Evolutionary conservation across 2,797 vertebrate genomes (phyloP).

Genomic region (Eulemur rubriventer): DNA sequence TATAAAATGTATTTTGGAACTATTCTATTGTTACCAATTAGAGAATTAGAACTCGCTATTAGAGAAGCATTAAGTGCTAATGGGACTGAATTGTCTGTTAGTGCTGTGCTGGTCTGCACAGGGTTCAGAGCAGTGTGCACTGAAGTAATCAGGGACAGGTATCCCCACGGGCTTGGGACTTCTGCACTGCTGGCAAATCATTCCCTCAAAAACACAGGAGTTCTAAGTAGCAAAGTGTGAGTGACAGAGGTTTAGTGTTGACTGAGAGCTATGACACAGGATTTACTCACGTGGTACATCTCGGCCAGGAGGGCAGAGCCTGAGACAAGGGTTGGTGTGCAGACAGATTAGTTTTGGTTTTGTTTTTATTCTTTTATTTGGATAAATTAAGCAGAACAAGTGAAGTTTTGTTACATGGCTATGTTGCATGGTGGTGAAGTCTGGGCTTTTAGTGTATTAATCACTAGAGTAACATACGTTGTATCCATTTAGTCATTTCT

Average conservation of each 20-base stretch:
- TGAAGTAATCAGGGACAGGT: background rate
- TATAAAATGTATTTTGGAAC: background rate
- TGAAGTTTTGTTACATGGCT: background rate
- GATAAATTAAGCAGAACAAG: background rate
- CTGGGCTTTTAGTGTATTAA: background rate
- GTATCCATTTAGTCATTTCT: background rate
- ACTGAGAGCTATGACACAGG: background rate
- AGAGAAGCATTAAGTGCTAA: background rate
- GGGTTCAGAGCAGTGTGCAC: background rate
- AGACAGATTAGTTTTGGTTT: background rate
- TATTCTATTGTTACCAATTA: background rate
- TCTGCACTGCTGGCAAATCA: background rate
- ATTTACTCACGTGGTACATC: fast-evolving
- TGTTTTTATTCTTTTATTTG: background rate
- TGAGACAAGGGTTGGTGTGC: background rate
- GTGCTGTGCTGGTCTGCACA: too few species aligned
- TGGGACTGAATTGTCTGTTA: background rate
- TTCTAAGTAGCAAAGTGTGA: background rate
- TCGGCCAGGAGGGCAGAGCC: background rate
- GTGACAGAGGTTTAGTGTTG: background rate
- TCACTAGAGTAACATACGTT: background rate
- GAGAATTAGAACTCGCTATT: background rate
- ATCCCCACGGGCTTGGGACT: background rate
- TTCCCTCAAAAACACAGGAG: background rate
- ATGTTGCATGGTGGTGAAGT: background rate